Evolutionary conservation across 2,888 invertebrate species (phyloP), one percentile per base, ranked within the genome.

Genomic region (Chesias legatella): DNA sequence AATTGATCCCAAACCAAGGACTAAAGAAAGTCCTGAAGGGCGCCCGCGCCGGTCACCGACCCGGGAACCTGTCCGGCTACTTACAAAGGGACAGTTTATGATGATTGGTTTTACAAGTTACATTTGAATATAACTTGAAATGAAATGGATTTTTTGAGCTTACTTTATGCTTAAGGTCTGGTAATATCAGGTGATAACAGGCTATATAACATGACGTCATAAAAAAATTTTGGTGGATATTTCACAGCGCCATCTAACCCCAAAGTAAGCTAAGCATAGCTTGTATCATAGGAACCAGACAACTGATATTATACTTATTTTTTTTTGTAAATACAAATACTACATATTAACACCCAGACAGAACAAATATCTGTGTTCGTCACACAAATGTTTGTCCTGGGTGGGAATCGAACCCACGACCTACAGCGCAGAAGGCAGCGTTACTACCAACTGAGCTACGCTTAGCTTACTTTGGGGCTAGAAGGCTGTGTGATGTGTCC

Each of bases 11-110:
- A 46, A 50, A 48, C 43, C 31, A 48, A 55, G 58, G 63, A 63
- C 53, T 58, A 44, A 56, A 63, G 58, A 60, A 63, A 63, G 59
- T 68, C 72, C 69, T 66, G 59, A 49, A 60, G 57, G 51, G 56
- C 51, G 20, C 31, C n/a, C 51, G 56, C 51, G 20, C 33, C 39
- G 63, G 64, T 65, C 62, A 58, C 47, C 53, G 67, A 66, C 67
- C 70, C 48, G 40, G 51, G 55, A 61, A 61, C 63, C 63, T 57
- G 63, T 56, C 60, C 58, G 50, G 58, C 58, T 49, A 53, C 58
- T 51, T 41, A 53, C 52, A 53, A 56, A 27, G 30, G 29, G n/a
- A n/a, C 27, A 35, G 35, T 36, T 22, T 45, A 40, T 36, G 24
- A 34, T 39, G 39, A 45, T 45, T 45, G 44, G 39, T 40, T 45